These are phyloP conservation scores for Cotesia typhae DNA, from an alignment of 1,140 invertebrate genomes.

Conservation along the genomic window DNA sequence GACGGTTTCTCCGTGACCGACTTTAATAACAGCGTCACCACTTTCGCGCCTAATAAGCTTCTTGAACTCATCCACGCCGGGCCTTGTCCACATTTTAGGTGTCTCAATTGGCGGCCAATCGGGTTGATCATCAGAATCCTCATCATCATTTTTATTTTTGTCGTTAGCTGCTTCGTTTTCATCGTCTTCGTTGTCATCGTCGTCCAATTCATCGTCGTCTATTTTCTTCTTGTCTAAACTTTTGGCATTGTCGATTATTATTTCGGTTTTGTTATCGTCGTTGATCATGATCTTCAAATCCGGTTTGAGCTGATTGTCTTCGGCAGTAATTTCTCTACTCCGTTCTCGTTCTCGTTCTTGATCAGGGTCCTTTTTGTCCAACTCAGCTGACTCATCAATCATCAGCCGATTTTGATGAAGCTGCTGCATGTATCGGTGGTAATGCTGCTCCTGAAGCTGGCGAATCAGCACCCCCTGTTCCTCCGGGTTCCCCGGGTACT, in stretches of 20 bases:
- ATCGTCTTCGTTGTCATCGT: slow-evolving; percentile 45
- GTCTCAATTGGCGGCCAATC: slow-evolving; percentile 71
- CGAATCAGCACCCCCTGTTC: slow-evolving; percentile 92
- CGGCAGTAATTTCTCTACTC: not conserved
- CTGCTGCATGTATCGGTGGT: slow-evolving; percentile 97
- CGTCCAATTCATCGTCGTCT: not conserved
- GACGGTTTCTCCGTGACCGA: slow-evolving; percentile 97
- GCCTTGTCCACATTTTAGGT: slow-evolving; percentile 94
- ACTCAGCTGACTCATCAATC: slow-evolving; percentile 66
- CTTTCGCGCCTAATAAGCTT: slow-evolving; percentile 86
- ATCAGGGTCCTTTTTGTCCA: slow-evolving; percentile 39
- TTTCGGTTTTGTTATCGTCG: slow-evolving; percentile 17
- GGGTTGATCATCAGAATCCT: slow-evolving; percentile 61
- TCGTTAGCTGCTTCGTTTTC: slow-evolving; percentile 28
- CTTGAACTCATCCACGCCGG: slow-evolving; percentile 93
- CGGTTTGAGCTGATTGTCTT: too few species aligned
- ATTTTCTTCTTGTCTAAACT: too few species aligned
- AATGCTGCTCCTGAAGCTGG: slow-evolving; percentile 96
- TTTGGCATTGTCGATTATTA: slow-evolving; percentile 40
- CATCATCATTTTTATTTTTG: slow-evolving; percentile 45
- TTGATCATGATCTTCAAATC: too few species aligned
- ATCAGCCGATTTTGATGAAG: slow-evolving; percentile 74
- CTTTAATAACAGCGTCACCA: slow-evolving; percentile 92
- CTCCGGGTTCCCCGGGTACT: slow-evolving; percentile 91
- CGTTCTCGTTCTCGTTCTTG: not conserved